Evolutionary conservation across 2,888 invertebrate species (phyloP).

Genomic region (Tetropium fuscum): DNA sequence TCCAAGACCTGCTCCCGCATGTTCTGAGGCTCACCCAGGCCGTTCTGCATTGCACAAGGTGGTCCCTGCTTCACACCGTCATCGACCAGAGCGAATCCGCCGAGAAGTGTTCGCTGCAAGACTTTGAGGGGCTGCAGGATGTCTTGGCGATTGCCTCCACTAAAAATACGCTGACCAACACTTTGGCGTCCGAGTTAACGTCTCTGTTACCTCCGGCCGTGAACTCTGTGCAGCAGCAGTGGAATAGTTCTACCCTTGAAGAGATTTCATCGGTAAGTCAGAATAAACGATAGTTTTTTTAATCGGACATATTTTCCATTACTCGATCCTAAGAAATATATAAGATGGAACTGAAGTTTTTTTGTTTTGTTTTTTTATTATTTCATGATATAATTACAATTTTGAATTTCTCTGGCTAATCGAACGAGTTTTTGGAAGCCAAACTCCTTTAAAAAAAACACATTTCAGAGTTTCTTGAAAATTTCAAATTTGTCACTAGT

Average conservation of each 20-base stretch:
- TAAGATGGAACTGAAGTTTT: background rate
- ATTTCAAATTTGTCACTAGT: too few relatives aligned
- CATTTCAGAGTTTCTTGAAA: too few relatives aligned
- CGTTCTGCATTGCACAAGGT: conserved; percentile 74
- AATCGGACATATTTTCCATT: too few relatives aligned
- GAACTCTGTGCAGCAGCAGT: conserved; percentile 72
- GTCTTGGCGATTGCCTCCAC: conserved; percentile 66
- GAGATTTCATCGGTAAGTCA: conserved; percentile 72
- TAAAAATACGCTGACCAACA: conserved; percentile 59
- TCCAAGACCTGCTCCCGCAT: conserved; percentile 76
- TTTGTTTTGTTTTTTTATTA: too few relatives aligned
- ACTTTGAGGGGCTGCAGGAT: conserved; percentile 64
- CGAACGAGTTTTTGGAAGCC: too few relatives aligned
- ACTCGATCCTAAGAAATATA: too few relatives aligned
- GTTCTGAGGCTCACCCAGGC: conserved; percentile 75
- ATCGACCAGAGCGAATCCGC: conserved; percentile 61
- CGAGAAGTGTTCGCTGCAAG: conserved; percentile 66
- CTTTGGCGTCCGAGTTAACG: conserved; percentile 68
- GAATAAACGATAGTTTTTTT: background rate
- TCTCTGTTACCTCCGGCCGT: conserved; percentile 70
- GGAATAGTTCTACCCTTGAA: conserved; percentile 70
- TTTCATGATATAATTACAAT: too few relatives aligned
- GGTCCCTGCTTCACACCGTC: conserved; percentile 60
- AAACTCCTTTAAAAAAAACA: too few relatives aligned
- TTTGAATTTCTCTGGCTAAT: too few relatives aligned